A percentile compares a stretch with the other conserved stretches of the same genome.
These are phyloP conservation scores for Hystrix cristata DNA, from an alignment of 2,113 vertebrate genomes.

Conservation along the genomic window DNA sequence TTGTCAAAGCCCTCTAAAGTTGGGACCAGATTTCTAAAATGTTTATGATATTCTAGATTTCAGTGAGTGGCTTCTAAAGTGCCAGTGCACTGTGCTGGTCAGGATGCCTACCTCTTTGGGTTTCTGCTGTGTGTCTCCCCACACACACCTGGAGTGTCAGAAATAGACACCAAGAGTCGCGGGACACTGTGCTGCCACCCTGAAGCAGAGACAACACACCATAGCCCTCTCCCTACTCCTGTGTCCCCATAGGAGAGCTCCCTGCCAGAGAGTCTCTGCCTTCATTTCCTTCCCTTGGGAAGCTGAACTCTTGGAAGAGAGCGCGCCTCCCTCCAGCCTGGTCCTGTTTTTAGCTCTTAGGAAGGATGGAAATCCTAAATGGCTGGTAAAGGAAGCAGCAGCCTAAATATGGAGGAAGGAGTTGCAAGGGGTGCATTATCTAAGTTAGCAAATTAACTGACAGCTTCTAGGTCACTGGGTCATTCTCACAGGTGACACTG, in stretches of 20 bases:
- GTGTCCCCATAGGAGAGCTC: neutral
- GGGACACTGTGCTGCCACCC: neutral
- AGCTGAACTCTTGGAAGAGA: neutral
- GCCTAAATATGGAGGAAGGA: neutral
- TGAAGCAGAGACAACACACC: neutral
- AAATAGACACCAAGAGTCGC: neutral
- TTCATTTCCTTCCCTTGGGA: neutral
- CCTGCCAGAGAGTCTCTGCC: no score
- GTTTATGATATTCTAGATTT: neutral
- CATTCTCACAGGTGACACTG: no score
- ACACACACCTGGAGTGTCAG: neutral
- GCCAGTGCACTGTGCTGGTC: neutral
- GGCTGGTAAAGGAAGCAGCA: neutral
- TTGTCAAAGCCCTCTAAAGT: neutral
- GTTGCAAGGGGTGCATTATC: neutral
- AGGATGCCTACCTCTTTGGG: no score
- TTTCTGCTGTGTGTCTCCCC: neutral
- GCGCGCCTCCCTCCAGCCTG: neutral
- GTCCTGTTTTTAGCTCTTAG: neutral
- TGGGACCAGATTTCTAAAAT: no score
- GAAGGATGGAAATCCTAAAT: neutral
- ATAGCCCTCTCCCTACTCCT: neutral
- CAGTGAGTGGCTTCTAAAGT: neutral
- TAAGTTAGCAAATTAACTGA: no score
- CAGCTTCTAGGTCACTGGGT: accelerated